phyloP scores from a whole-genome alignment of 1,140 invertebrate species.

The Trichonephila clavipes region DNA sequence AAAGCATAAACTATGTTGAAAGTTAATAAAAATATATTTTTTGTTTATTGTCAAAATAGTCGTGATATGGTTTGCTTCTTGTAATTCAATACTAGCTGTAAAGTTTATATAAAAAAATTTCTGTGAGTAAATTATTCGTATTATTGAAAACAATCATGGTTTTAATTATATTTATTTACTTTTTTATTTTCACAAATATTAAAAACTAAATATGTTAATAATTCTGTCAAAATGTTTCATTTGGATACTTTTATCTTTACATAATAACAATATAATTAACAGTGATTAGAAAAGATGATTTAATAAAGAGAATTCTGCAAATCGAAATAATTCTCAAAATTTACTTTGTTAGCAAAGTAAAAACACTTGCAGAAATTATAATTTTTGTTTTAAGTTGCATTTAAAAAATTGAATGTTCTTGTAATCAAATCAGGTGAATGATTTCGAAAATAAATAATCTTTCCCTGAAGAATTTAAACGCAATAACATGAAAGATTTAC shows the following conservation, averaged over 20 bases:
- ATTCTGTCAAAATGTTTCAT: background rate
- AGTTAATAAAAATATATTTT: no score
- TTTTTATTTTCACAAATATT: no score
- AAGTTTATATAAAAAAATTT: no score
- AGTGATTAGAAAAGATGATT: background rate
- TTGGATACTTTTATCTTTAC: background rate
- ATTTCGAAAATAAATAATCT: constrained; percentile 29
- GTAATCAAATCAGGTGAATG: background rate
- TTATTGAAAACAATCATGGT: no score
- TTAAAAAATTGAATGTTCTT: background rate
- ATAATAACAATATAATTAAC: background rate
- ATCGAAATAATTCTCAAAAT: background rate
- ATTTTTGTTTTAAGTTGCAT: background rate
- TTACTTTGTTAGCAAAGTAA: background rate
- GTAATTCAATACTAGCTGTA: no score
- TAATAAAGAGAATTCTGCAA: no score
- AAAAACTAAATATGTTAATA: no score
- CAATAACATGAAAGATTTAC: constrained; percentile 12
- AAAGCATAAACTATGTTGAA: no score
- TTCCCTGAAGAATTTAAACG: constrained; percentile 20
- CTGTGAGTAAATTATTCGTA: no score
- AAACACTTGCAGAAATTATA: background rate
- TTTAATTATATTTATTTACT: no score
- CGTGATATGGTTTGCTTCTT: no score
- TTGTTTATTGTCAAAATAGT: no score